A percentile compares a stretch with the other conserved stretches of the same genome.
Conservation (phyloP, 2,113 vertebrate genomes). For the Anas platyrhynchos region DNA sequence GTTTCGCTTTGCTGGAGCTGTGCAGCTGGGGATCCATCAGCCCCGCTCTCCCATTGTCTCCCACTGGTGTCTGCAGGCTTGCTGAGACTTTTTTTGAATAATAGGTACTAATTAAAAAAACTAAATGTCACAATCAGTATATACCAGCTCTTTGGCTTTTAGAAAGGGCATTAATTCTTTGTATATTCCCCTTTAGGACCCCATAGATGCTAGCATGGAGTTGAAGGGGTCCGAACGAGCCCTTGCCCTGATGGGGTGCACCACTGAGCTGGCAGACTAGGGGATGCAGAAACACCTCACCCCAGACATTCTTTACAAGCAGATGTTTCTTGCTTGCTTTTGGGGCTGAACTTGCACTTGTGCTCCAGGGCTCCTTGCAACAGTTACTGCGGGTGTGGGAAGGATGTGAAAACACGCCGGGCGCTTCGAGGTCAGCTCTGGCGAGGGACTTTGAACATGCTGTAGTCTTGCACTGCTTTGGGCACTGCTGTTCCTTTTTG, state of each 20-base stretch:
- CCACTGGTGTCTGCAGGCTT: background rate
- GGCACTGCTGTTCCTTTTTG: background rate
- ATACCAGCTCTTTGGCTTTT: background rate
- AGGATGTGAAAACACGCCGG: slow-evolving; percentile 3
- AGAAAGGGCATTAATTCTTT: background rate
- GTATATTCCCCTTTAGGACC: background rate
- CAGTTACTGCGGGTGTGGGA: background rate
- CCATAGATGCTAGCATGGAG: background rate
- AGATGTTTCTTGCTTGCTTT: background rate
- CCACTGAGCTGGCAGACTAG: background rate
- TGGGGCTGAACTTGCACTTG: background rate
- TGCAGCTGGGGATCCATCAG: background rate
- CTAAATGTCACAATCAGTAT: background rate
- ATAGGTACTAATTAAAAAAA: background rate
- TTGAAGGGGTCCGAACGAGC: background rate
- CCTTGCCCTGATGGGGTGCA: background rate
- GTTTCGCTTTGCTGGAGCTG: background rate
- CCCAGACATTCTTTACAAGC: background rate
- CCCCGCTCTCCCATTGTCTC: background rate
- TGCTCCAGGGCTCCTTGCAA: background rate
- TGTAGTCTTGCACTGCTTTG: background rate
- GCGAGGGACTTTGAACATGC: background rate
- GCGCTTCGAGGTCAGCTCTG: background rate
- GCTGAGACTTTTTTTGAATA: background rate
- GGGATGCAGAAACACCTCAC: background rate